These are phyloP conservation scores for Parnassius glacialis DNA, from an alignment of 2,888 invertebrate genomes.

Conservation along the genomic window DNA sequence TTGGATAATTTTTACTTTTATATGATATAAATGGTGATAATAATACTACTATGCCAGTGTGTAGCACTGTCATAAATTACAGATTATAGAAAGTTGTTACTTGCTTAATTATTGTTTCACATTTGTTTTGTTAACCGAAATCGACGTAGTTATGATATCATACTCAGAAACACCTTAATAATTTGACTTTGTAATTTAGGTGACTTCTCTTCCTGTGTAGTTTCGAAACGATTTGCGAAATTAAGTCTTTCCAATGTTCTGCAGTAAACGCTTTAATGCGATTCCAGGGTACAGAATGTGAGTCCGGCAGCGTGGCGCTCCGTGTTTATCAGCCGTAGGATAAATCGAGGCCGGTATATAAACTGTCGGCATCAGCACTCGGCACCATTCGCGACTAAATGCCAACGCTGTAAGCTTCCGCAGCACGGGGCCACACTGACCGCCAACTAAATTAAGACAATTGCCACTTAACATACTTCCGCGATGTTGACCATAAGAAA, in stretches of 20 bases:
- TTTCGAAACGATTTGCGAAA: constrained; percentile 8
- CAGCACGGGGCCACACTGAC: no score
- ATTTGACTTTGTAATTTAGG: constrained; percentile 1
- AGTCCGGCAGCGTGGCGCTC: constrained; percentile 55
- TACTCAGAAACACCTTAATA: no score
- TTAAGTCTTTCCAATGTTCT: constrained; percentile 29
- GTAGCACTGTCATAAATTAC: no score
- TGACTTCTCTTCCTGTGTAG: background rate
- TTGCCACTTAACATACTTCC: constrained; percentile 55
- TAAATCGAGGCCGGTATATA: constrained; percentile 79
- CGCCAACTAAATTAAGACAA: no score
- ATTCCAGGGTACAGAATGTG: constrained; percentile 74
- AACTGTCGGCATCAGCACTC: constrained; percentile 63
- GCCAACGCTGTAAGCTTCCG: no score
- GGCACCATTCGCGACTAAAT: constrained; percentile 52
- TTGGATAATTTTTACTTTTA: no score
- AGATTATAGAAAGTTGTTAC: no score
- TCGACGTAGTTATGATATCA: no score
- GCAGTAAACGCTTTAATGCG: constrained; percentile 37
- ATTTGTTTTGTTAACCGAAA: no score
- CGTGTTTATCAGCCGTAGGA: constrained; percentile 66
- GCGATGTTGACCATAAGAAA: constrained; percentile 61
- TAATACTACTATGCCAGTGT: no score
- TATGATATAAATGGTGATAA: no score
- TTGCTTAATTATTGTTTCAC: no score